Percentiles rank a stretch among this genome's conserved stretches.
Evolutionary conservation across 2,797 vertebrate species (phyloP).

Genomic region (Denticeps clupeoides): DNA sequence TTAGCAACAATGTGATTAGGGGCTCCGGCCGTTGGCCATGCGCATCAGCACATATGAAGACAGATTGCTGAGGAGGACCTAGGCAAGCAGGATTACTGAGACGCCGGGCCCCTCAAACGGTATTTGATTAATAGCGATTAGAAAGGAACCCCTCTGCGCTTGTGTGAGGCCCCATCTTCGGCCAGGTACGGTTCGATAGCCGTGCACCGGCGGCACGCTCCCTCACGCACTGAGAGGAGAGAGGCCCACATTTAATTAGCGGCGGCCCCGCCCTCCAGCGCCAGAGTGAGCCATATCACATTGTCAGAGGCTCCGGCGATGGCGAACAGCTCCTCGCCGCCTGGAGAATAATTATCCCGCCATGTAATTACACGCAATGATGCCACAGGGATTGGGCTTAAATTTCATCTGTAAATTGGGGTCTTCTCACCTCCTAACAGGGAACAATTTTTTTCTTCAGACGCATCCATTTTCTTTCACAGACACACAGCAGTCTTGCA

Average conservation of each 20-base stretch:
- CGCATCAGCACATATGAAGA: slow-evolving; percentile 30
- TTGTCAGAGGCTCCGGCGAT: slow-evolving; percentile 13
- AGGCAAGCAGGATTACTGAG: slow-evolving; percentile 16
- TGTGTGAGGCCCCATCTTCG: slow-evolving; percentile 14
- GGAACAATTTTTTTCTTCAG: too few species aligned
- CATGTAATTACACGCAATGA: slow-evolving; percentile 57
- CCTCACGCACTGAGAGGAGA: slow-evolving; percentile 36
- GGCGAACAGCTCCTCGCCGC: slow-evolving; percentile 31
- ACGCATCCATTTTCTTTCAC: too few species aligned
- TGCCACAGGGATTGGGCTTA: slow-evolving; percentile 46
- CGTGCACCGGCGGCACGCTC: slow-evolving; percentile 38
- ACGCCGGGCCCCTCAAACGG: slow-evolving; percentile 16
- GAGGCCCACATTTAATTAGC: slow-evolving; percentile 54
- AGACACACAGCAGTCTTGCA: too few species aligned
- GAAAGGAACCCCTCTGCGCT: slow-evolving; percentile 25
- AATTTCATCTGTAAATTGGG: slow-evolving; percentile 49
- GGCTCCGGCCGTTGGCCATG: neutral
- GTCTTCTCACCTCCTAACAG: slow-evolving; percentile 22
- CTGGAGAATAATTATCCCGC: slow-evolving; percentile 53
- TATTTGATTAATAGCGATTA: slow-evolving; percentile 48
- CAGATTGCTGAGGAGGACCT: slow-evolving; percentile 26
- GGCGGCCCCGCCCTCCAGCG: slow-evolving; percentile 29
- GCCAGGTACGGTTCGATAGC: slow-evolving; percentile 44
- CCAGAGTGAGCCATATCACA: slow-evolving; percentile 5
- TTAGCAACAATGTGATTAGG: slow-evolving; percentile 10